A percentile compares a stretch with the other conserved stretches of the same genome.
Conservation (phyloP, 2,113 vertebrate genomes). For the Globicephala melas region DNA sequence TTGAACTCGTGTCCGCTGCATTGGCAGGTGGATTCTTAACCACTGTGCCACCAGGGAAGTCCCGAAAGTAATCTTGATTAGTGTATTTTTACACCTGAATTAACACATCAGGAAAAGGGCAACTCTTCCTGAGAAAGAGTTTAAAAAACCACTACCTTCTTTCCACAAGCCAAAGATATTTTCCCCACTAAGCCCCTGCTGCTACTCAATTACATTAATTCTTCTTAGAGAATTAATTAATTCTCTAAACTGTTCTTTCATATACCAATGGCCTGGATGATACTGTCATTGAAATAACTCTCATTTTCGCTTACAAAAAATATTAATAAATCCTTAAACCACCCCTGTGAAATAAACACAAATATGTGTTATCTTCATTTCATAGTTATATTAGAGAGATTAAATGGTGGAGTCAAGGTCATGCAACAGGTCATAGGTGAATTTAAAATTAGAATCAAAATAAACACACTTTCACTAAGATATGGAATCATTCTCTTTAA, state of each 20-base stretch:
- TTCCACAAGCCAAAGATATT: background rate
- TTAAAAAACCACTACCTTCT: background rate
- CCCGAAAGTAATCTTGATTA: background rate
- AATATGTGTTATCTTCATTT: background rate
- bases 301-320: constrained; percentile 1
- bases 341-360: background rate
- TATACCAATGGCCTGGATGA: background rate
- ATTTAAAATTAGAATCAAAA: constrained; percentile 10
- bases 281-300: background rate
- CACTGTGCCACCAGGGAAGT: no score
- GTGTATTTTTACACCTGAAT: background rate
- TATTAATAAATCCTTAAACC: background rate
- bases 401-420: background rate
- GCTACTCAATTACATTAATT: background rate
- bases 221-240: background rate
- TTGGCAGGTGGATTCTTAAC: no score
- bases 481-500: background rate
- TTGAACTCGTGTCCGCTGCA: no score
- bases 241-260: background rate
- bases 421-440: background rate
- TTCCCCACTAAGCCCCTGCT: background rate
- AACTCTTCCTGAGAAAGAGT: background rate
- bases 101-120: background rate
- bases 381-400: background rate
- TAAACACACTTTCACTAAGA: background rate